Base-by-base conservation (phyloP, 2,113 vertebrate genomes). In the Amblyornis subalaris region DNA sequence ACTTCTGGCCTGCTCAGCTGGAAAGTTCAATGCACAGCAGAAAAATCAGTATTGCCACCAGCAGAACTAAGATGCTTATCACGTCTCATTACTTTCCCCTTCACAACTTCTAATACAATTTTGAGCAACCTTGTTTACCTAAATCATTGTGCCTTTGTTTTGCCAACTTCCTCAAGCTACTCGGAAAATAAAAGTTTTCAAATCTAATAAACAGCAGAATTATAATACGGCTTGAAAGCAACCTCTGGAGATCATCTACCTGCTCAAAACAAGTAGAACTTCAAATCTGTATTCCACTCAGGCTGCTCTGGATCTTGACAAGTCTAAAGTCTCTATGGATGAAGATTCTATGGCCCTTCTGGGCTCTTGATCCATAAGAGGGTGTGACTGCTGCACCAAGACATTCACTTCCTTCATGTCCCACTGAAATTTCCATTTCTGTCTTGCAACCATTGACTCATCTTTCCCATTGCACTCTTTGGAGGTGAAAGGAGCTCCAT, bases 41-140 rank as follows among this genome's bases (percentile, higher is more conserved):
- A 79, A 82, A 88, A 88, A 79, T 20, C 66, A 10, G 4, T 61
- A 91, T 16, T 61, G 26, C 54, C 58, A 82, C 40, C 38, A 69
- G 67, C 50, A 83, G 47, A 94, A 87, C 6, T n/a, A 82, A 78
- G 77, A 93, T 76, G 23, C 18, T 88, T 89, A 93, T 82, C 70
- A 57, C 14, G 48, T 54, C 36, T 85, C 24, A 35, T 36, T n/a
- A 64, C 22, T 50, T 58, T 33, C 57, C 16, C 31, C 20, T 78
- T 65, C 17, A 12, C 16, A 85, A 42, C 16, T 50, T 76, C 22
- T 58, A 50, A 61, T 3, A 9, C 7, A 67, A 16, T 47, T 45
- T 55, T 22, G 3, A 80, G 45, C 25, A 72, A 21, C 12, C 35
- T 42, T 29, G 13, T 58, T 90, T 55, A 84, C 6, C 29, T 78